Evolutionary conservation across 2,797 vertebrate genomes (phyloP).

Genomic region (Molothrus ater): DNA sequence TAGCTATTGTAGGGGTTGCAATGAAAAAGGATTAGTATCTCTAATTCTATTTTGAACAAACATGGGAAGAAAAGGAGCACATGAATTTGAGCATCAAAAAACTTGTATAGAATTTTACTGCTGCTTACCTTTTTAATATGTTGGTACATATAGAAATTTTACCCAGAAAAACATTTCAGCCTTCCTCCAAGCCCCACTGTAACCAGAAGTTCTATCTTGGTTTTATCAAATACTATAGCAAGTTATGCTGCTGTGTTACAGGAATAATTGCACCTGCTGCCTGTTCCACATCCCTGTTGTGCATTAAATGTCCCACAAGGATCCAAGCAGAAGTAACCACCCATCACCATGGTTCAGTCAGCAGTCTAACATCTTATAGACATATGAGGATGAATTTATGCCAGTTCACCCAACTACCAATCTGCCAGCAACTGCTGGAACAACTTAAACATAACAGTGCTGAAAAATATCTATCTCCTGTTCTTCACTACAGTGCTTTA

Average conservation of each 20-base stretch:
- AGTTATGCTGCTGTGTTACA: background rate
- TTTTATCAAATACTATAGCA: background rate
- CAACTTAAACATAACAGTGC: background rate
- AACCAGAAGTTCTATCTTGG: background rate
- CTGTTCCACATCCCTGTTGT: background rate
- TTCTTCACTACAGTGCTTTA: background rate
- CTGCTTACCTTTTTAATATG: background rate
- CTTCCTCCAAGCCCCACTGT: background rate
- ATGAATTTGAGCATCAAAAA: background rate
- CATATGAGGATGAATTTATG: background rate
- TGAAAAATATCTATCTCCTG: background rate
- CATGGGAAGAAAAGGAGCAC: background rate
- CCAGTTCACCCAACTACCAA: background rate
- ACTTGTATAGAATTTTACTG: background rate
- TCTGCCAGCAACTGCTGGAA: background rate
- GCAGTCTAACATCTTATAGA: background rate
- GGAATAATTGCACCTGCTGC: background rate
- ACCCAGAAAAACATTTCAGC: background rate
- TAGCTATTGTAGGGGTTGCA: background rate
- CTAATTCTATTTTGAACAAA: background rate
- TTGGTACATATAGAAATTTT: background rate
- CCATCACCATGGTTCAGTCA: background rate
- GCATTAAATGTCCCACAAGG: background rate
- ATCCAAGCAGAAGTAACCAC: background rate
- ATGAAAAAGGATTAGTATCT: background rate